Conservation (phyloP, 2,888 invertebrate genomes). For the Trisateles emortualis region DNA sequence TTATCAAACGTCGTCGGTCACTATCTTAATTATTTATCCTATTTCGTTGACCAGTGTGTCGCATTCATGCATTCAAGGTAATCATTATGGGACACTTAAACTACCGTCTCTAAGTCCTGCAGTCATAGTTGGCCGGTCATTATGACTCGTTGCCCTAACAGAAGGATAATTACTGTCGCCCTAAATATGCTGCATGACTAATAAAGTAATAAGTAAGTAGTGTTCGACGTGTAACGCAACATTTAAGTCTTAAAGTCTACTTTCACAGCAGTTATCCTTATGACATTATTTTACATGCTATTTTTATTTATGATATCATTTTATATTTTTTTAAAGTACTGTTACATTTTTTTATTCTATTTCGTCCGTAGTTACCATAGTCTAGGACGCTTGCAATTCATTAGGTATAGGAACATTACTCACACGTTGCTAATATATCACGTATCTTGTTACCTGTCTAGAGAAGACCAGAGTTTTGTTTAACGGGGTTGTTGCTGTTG, state of each 20-base stretch:
- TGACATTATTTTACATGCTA: background rate
- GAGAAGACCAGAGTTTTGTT: too few species aligned
- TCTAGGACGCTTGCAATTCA: too few species aligned
- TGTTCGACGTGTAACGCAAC: constrained; percentile 17
- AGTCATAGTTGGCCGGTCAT: constrained; percentile 31
- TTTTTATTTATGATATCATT: too few species aligned
- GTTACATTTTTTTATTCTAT: too few species aligned
- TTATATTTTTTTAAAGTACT: too few species aligned
- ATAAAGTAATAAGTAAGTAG: constrained; percentile 12
- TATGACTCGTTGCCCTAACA: constrained; percentile 32
- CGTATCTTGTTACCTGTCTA: too few species aligned
- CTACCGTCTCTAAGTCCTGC: constrained; percentile 22
- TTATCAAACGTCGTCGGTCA: constrained; percentile 60
- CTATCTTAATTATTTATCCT: constrained; percentile 68
- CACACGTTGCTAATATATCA: too few species aligned
- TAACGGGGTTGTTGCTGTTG: too few species aligned
- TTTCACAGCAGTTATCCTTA: background rate
- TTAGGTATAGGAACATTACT: too few species aligned
- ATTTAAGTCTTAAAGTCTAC: constrained; percentile 26
- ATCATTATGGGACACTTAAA: constrained; percentile 40
- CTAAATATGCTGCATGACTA: constrained; percentile 50
- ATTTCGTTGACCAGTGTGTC: constrained; percentile 54
- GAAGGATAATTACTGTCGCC: constrained; percentile 46
- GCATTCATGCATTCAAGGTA: constrained; percentile 31
- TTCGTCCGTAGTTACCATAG: too few species aligned